A percentile compares a stretch with the other conserved stretches of the same genome.
Conservation (phyloP, 1,140 invertebrate genomes). For the Drosophila lacteicornis region DNA sequence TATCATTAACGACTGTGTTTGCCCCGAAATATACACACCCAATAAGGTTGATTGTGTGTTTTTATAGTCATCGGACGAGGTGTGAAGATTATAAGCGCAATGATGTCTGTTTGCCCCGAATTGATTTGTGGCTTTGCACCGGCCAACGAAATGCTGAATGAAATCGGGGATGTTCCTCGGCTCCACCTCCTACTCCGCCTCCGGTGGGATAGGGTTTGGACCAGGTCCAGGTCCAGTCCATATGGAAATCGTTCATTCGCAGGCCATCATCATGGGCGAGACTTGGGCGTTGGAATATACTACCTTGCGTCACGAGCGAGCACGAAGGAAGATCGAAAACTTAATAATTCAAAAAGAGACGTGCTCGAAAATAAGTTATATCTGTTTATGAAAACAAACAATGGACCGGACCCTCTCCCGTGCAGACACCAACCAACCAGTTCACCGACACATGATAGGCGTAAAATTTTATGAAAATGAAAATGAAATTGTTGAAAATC, state of each 20-base stretch:
- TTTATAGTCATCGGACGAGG: constrained; percentile 59
- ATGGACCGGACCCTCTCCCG: constrained; percentile 5
- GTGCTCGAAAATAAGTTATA: constrained; percentile 60
- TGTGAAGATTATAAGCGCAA: constrained; percentile 31
- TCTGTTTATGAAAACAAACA: constrained; percentile 78
- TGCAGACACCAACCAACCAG: constrained; percentile 4
- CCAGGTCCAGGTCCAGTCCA: constrained; percentile 44
- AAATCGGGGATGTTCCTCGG: constrained; percentile 21
- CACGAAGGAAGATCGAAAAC: constrained; percentile 43
- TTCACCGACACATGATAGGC: constrained; percentile 63
- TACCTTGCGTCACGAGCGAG: constrained; percentile 67
- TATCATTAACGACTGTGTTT: constrained; percentile 49
- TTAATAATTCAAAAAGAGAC: constrained; percentile 73
- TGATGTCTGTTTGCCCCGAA: constrained; percentile 23
- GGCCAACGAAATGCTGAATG: constrained; percentile 42
- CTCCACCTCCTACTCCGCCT: background rate
- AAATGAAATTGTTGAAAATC: constrained; percentile 56
- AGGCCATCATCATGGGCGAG: constrained; percentile 44
- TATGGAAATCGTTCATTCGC: constrained; percentile 66
- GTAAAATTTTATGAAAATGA: constrained; percentile 66
- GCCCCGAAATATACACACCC: constrained; percentile 20
- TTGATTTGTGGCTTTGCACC: constrained; percentile 60
- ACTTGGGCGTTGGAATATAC: constrained; percentile 55
- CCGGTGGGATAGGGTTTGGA: constrained; percentile 1
- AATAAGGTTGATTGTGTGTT: constrained; percentile 44